Base-by-base conservation (phyloP, 2,797 vertebrate genomes). In the Hydrocynus forskahlii region DNA sequence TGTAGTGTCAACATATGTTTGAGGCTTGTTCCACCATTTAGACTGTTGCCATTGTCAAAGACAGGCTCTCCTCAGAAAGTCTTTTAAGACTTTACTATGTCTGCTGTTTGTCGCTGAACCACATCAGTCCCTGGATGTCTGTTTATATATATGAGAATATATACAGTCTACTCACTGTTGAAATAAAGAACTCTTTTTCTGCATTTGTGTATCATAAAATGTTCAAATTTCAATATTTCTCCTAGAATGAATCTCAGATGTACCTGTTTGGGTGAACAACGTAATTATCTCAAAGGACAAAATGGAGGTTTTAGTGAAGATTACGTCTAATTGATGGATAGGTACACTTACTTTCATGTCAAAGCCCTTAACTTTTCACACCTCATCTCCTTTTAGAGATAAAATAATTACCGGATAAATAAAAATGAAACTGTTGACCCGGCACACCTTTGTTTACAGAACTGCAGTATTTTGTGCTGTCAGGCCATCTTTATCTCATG, bases 401-500 rank as follows among this genome's bases (percentile, higher is more conserved):
- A 52, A 78, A 82, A 68, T 83, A 85, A 85, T 85, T 70, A 84
- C 75, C 45, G 60, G 74, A 81, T 84, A 88, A 83, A 88, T 84
- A 78, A 84, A 86, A 87, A 82, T 81, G 79, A 70, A 75, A 75
- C 88, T 73, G 84, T 86, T 89, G 89, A 91, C 88, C 82, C 70
- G 14, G 57, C 45, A 63, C 80, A 81, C 78, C 59, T 86, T 80
- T 90, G 89, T 90, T 90, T 88, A 88, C 87, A 50, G 74, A 85
- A 84, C 59, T 16, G 68, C 83, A n/a, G 75, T 81, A 72, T 75
- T 59, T 88, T 78, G 25, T 68, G 69, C 50, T 21, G 62, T 73
- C 60, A 71, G 67, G 76, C 80, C 64, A 70, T 85, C 78, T 74
- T 71, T 82, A 83, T 73, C 76, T 70, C 52, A 85, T 67, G 66